phyloP scores from a whole-genome alignment of 2,113 vertebrate genomes.

The Dasyornis broadbenti region DNA sequence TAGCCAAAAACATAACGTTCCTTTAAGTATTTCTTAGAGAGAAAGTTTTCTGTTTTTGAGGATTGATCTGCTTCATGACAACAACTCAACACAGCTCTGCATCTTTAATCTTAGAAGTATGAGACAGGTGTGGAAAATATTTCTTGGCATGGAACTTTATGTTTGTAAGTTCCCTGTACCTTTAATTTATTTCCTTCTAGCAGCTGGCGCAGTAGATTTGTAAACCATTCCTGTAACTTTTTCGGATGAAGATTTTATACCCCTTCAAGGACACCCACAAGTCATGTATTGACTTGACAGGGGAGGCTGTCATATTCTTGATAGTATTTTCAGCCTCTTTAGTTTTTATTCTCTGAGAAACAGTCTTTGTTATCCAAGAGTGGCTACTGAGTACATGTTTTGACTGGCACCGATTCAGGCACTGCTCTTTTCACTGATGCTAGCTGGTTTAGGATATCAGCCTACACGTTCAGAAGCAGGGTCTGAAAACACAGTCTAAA shows the following conservation, averaged over 20 bases:
- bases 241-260: background rate
- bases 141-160: background rate
- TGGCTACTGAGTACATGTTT: background rate
- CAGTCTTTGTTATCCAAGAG: background rate
- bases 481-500: background rate
- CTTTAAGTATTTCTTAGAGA: background rate
- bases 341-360: background rate
- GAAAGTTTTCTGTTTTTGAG: background rate
- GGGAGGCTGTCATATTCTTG: background rate
- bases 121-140: background rate
- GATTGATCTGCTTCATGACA: background rate
- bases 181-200: conserved; percentile 9
- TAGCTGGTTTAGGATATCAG: background rate
- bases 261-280: background rate
- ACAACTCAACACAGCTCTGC: background rate
- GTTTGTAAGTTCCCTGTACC: background rate
- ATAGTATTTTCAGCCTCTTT: background rate
- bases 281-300: background rate
- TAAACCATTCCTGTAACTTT: background rate
- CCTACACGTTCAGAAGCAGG: background rate
- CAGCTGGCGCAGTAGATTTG: background rate
- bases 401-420: background rate
- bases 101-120: background rate
- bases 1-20: background rate
- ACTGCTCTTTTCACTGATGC: background rate